Evolutionary conservation across 2,888 invertebrate species (phyloP), one percentile per base, ranked within the genome.

Genomic region (Eurytoma californica): DNA sequence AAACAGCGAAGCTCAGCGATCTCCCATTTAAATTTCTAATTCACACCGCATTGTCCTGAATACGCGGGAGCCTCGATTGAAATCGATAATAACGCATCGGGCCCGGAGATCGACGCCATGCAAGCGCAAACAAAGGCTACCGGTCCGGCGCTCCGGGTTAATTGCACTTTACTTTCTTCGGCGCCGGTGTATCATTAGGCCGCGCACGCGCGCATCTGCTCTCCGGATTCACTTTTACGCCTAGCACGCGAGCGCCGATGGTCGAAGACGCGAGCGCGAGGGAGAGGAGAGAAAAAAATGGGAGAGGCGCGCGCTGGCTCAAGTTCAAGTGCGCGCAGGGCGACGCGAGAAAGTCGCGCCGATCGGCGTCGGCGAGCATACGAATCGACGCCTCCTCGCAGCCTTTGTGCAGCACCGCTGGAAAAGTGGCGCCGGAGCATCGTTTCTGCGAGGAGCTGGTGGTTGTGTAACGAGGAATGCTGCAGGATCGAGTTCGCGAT

Each of bases 261-360:
- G 0, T 39, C 24, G 9, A 39, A 39, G 39, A 39, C 9, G 39
- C 9, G 39, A 39, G 39, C 9, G 55, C 55, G 28, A 24, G 24
- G 24, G 24, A 12, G 20, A 3, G 24, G 5, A 24, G 49, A 61
- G 61, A 61, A 49, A 16, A 60, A 47, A 12, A 12, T 4, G 1
- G 12, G 18, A 16, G 58, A 49, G 16, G 28, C 57, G 7, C 39
- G n/a, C 14, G 3, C 39, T 66, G 69, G 68, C 77, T 78, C 70
- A 79, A 79, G 79, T 74, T 79, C 79, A 79, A 79, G 79, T 79
- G 67, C 73, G 57, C 14, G 18, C 55, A 3, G 13, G 2, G 51
- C 55, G 28, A 12, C 20, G 30, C 53, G 72, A 58, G 24, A 72
- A 68, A 72, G 69, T 13, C 39, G 39, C 39, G 39, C 39, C 39